Evolutionary conservation across 2,797 vertebrate species (phyloP).

Genomic region (Rhabdophis nuchalis): DNA sequence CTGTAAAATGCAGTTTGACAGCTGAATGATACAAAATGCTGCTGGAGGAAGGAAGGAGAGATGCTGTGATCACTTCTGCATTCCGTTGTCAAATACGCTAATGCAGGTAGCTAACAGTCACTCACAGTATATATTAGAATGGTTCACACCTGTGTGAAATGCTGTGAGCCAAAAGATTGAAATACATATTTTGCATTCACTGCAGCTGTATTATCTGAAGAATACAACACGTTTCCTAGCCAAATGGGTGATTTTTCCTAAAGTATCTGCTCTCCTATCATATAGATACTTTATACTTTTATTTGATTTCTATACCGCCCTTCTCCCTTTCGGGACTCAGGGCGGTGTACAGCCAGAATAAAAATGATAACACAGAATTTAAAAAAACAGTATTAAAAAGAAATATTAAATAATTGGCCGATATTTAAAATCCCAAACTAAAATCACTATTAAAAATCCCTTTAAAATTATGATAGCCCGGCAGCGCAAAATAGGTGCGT

Average conservation of each 20-base stretch:
- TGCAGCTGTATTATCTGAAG: conserved; percentile 37
- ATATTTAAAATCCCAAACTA: no score
- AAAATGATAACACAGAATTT: no score
- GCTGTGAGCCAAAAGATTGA: conserved; percentile 24
- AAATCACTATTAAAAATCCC: no score
- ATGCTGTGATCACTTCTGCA: background rate
- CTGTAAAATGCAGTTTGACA: conserved; percentile 20
- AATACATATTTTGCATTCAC: background rate
- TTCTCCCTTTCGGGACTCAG: no score
- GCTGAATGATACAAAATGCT: conserved; percentile 2
- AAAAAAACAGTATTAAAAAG: no score
- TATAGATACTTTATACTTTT: no score
- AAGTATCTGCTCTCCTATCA: conserved; percentile 21
- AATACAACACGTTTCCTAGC: conserved; percentile 39
- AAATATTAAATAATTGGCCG: no score
- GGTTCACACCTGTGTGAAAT: conserved; percentile 3
- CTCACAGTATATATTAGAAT: conserved; percentile 5
- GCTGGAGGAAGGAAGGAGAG: background rate
- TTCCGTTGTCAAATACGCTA: conserved; percentile 17
- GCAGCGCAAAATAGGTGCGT: no score
- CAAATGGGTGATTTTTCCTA: conserved; percentile 36
- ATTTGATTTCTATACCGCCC: no score
- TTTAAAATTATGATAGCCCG: no score
- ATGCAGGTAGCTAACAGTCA: conserved; percentile 14
- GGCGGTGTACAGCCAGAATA: no score